These are phyloP conservation scores for Eleutherodactylus coqui DNA, from an alignment of 2,797 vertebrate species.

Conservation along the genomic window DNA sequence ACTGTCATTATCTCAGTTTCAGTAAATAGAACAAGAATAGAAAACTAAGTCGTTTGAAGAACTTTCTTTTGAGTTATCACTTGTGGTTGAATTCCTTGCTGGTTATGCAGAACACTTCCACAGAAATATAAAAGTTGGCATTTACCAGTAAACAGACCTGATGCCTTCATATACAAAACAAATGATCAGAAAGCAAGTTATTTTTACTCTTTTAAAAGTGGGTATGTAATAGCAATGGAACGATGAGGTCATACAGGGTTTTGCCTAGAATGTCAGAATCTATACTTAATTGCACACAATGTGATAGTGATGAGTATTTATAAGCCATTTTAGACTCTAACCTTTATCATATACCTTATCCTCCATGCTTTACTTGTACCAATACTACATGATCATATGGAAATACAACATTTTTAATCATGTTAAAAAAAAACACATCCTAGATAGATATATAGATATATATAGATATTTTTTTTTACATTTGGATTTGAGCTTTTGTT, in stretches of 20 bases:
- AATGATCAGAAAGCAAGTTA: neutral
- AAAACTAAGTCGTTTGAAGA: slow-evolving; percentile 58
- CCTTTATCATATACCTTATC: neutral
- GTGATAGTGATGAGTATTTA: too few relatives aligned
- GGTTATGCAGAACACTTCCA: slow-evolving; percentile 35
- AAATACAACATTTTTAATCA: too few relatives aligned
- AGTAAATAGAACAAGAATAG: slow-evolving; percentile 58
- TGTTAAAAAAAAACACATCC: too few relatives aligned
- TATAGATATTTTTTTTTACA: too few relatives aligned
- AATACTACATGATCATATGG: too few relatives aligned
- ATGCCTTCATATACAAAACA: neutral
- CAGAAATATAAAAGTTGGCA: slow-evolving; percentile 18
- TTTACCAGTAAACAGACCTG: slow-evolving; percentile 13
- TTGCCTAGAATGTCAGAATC: neutral
- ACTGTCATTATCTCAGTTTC: slow-evolving; percentile 50
- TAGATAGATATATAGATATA: too few relatives aligned
- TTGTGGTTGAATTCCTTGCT: slow-evolving; percentile 42
- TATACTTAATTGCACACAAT: too few relatives aligned
- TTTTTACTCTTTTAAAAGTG: neutral
- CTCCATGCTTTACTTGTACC: neutral
- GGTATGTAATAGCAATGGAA: neutral
- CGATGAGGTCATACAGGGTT: neutral
- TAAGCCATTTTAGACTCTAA: neutral
- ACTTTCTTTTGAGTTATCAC: slow-evolving; percentile 46
- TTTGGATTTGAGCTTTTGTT: too few relatives aligned